Evolutionary conservation across 2,888 invertebrate species (phyloP).

Genomic region (Agrenia bidenticulata): DNA sequence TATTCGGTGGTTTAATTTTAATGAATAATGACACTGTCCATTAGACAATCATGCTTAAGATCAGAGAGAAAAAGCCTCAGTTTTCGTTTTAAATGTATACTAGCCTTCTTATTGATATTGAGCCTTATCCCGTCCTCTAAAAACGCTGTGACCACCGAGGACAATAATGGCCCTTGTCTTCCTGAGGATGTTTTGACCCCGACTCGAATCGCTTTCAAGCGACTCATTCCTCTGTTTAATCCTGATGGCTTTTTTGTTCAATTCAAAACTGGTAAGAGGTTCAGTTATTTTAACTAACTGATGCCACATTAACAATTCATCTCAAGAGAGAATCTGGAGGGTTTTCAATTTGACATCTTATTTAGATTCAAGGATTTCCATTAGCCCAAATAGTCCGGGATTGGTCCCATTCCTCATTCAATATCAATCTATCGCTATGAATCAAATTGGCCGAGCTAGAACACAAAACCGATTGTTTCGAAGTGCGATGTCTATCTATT

Average conservation of each 20-base stretch:
- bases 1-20: too few relatives aligned
- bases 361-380: slow-evolving; percentile 18
- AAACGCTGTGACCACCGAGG: too few relatives aligned
- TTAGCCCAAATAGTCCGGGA: slow-evolving; percentile 25
- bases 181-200: slow-evolving; percentile 15
- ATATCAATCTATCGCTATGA: slow-evolving; percentile 22
- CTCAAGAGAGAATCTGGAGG: too few relatives aligned
- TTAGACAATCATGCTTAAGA: too few relatives aligned
- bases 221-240: slow-evolving; percentile 36
- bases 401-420: slow-evolving; percentile 30
- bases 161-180: slow-evolving; percentile 11
- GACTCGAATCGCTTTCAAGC: slow-evolving; percentile 25
- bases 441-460: slow-evolving; percentile 14
- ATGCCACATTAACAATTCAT: too few relatives aligned
- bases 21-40: too few relatives aligned
- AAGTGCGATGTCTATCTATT: slow-evolving; percentile 23
- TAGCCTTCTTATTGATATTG: too few relatives aligned
- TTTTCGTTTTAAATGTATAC: too few relatives aligned
- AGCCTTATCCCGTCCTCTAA: too few relatives aligned
- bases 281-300: background rate
- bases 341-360: too few relatives aligned
- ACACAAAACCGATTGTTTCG: background rate
- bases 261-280: slow-evolving; percentile 31
- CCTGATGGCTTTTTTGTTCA: slow-evolving; percentile 23
- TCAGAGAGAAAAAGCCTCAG: too few relatives aligned